phyloP scores from a whole-genome alignment of 1,140 invertebrate species.

The Nephotettix cincticeps region DNA sequence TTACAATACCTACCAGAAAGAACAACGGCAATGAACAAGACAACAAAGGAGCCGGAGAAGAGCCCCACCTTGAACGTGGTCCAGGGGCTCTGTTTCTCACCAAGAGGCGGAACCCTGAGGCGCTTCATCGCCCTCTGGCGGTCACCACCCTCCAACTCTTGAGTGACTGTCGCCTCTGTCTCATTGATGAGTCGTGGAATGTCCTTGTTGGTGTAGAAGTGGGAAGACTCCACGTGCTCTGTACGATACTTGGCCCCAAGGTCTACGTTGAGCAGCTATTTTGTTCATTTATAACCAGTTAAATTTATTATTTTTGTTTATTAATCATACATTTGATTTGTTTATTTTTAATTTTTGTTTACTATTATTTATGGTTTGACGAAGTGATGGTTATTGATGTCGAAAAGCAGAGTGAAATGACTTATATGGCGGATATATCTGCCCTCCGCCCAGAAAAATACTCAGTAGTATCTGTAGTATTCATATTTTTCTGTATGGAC shows the following conservation, averaged over 20 bases:
- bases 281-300: too few relatives aligned
- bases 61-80: conserved; percentile 83
- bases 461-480: too few relatives aligned
- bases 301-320: too few relatives aligned
- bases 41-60: conserved; percentile 77
- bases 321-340: too few relatives aligned
- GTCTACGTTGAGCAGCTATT: conserved; percentile 58
- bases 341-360: too few relatives aligned
- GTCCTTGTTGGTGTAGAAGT: conserved; percentile 86
- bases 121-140: conserved; percentile 85
- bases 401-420: too few relatives aligned
- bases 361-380: too few relatives aligned
- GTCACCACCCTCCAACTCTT: conserved; percentile 80
- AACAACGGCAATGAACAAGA: conserved; percentile 71
- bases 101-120: conserved; percentile 80
- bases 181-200: conserved; percentile 84
- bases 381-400: too few relatives aligned
- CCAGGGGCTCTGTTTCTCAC: conserved; percentile 79
- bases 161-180: conserved; percentile 78
- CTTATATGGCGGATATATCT: too few relatives aligned
- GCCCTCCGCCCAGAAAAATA: too few relatives aligned
- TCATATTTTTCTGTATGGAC: too few relatives aligned
- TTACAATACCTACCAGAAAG: conserved; percentile 59
- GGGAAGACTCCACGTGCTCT: conserved; percentile 75
- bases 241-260: conserved; percentile 69